Base-by-base conservation (phyloP, 1,140 invertebrate genomes). In the Brachionus calyciflorus region DNA sequence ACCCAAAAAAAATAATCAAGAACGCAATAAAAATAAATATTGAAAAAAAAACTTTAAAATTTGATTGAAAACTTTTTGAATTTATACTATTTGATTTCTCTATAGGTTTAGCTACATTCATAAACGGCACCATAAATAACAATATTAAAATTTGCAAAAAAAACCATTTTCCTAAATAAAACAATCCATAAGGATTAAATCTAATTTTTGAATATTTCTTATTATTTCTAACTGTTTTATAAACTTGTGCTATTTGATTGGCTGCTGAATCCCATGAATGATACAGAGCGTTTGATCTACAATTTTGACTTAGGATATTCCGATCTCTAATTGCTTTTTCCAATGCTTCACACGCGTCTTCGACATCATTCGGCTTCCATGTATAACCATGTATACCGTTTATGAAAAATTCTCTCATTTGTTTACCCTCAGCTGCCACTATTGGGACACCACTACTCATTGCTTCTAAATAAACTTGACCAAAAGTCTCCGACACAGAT, bases 391-490 rank as follows among this genome's bases (percentile, higher is more conserved):
- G 48, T 10, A 65, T 24, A 14, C 76, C 76, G 46, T 68, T 21
- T 28, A 69, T 28, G 57, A 77, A 68, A 57, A 68, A 77, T 46
- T 77, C 76, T 24, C 55, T 69, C 40, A 77, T 68, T 77, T 77
- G 76, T 51, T 46, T 46, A 41, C 60, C 63, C 14, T 68, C 63
- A 44, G 63, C 60, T 1, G 76, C 44, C 10, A 69, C 63, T 2
- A 77, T 28, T 26, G 76, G 76, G 44, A 55, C n/a, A 21, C 60
- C 76, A 30, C 44, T 53, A 30, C 55, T 44, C 76, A 77, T 77
- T 9, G 76, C 76, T 57, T 77, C 76, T 24, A 77, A 55, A 69
- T 77, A 77, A 17, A 77, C 63, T 53, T 77, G 76, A 30, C 76
- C 76, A 33, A 77, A 77, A 21, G 76, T 77, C 41, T 77, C 76